Conservation (phyloP, 2,113 vertebrate species). For the Tachysurus vachellii region DNA sequence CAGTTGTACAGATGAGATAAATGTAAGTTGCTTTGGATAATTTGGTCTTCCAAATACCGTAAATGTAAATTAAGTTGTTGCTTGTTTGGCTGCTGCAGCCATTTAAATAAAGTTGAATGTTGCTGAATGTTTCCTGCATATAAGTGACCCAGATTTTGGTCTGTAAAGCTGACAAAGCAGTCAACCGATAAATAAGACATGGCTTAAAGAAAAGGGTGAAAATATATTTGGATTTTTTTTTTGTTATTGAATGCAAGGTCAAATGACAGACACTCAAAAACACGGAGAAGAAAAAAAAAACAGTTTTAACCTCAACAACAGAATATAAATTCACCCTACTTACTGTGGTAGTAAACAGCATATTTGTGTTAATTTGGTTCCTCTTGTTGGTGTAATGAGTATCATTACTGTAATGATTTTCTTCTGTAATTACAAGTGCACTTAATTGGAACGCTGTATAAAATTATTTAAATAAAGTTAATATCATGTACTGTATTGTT, state of each 20-base stretch:
- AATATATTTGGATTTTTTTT: too few species aligned
- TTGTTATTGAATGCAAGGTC: too few species aligned
- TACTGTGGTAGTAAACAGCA: background rate
- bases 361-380: background rate
- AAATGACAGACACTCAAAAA: background rate
- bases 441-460: background rate
- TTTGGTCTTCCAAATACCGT: too few species aligned
- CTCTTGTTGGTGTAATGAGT: background rate
- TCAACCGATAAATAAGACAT: too few species aligned
- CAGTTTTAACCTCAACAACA: background rate
- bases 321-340: background rate
- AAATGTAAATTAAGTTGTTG: background rate
- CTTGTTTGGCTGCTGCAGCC: background rate
- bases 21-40: too few species aligned
- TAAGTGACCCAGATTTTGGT: background rate
- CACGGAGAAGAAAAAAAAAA: background rate
- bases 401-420: background rate
- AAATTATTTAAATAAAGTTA: background rate
- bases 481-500: background rate
- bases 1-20: too few species aligned
- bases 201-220: too few species aligned
- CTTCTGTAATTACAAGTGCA: background rate
- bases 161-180: background rate
- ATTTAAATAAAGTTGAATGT: background rate
- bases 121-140: background rate